phyloP scores from a whole-genome alignment of 2,888 invertebrate genomes.

The Chrysina gloriosa region DNA sequence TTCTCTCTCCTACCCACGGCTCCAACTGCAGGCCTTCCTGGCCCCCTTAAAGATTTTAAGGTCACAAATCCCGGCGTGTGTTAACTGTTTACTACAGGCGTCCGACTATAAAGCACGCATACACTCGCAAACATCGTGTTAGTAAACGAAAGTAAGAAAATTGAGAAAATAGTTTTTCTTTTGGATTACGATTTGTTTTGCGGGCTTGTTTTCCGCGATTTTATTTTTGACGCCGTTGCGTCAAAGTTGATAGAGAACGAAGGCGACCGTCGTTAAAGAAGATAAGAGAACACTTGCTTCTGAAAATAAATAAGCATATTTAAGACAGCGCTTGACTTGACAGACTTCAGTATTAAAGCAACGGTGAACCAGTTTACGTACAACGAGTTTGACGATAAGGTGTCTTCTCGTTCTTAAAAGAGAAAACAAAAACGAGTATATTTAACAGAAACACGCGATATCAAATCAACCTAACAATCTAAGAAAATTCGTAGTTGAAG shows the following conservation, averaged over 20 bases:
- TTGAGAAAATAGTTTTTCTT: conserved; percentile 7
- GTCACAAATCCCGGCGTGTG: conserved; percentile 2
- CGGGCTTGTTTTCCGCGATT: not conserved
- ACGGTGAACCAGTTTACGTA: conserved; percentile 2
- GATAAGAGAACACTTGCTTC: conserved; percentile 19
- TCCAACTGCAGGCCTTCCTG: not conserved
- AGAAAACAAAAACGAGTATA: not conserved
- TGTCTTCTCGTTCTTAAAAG: not conserved
- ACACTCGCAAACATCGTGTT: not conserved
- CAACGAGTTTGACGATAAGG: not conserved
- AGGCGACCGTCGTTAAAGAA: conserved; percentile 2
- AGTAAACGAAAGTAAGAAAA: conserved; percentile 5
- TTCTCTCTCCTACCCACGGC: not conserved
- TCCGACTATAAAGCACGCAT: not conserved
- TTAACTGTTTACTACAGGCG: conserved; percentile 5
- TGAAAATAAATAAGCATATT: conserved; percentile 36
- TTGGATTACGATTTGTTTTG: conserved; percentile 7
- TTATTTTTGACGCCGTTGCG: conserved; percentile 30
- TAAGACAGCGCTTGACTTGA: conserved; percentile 7
- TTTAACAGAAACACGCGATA: not conserved
- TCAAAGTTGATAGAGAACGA: conserved; percentile 23
- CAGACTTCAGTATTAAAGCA: conserved; percentile 26
- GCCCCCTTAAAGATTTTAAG: conserved; percentile 1
- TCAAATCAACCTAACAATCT: not conserved
- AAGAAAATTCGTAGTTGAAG: not conserved